Base-by-base conservation (phyloP, 2,797 vertebrate genomes). In the Intellagama lesueurii region DNA sequence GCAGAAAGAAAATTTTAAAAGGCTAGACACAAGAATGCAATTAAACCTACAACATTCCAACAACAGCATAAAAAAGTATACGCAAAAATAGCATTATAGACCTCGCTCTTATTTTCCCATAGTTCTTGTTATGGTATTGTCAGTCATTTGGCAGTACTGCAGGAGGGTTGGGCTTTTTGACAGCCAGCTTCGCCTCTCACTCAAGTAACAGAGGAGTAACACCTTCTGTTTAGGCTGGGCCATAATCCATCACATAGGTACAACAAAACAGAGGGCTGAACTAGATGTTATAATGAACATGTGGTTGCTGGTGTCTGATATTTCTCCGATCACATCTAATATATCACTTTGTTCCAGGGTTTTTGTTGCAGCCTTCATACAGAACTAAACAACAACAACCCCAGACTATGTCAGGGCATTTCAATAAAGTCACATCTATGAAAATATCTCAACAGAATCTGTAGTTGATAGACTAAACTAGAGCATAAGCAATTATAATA, bases 21-120 rank as follows among this genome's bases (percentile, higher is more conserved):
- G 17, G 64, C 81, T 32, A 26, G 88, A 72, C 40, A 81, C 28
- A 19, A 60, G 73, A 81, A 60, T 70, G 69, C 81, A 81, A 28
- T 83, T 77, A 87, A 47, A 8, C 19, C 56, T 40, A 60, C 7
- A 19, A n/a, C 47, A 28, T 56, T 69, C 26, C 35, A 9, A 24
- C 75, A 73, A 64, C 9, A 1, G 60, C 14, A 64, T 12, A 60
- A 80, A 87, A 91, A 80, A 79, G 0, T 66, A 85, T 28, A 69
- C 76, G 40, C 4, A 72, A 60, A 88, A 70, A 2, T 69, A 60
- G 35, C 16, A 68, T 56, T 90, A 22, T 0, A 26, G 72, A 35
- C 30, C 12, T 68, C 32, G n/a, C 72, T n/a, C 90, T 90, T 78
- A 22, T 19, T 89, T 76, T 90, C 73, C 73, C 73, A 75, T 0